Base-by-base conservation (phyloP, 2,888 invertebrate species). In the Caenorhabditis sp. region DNA sequence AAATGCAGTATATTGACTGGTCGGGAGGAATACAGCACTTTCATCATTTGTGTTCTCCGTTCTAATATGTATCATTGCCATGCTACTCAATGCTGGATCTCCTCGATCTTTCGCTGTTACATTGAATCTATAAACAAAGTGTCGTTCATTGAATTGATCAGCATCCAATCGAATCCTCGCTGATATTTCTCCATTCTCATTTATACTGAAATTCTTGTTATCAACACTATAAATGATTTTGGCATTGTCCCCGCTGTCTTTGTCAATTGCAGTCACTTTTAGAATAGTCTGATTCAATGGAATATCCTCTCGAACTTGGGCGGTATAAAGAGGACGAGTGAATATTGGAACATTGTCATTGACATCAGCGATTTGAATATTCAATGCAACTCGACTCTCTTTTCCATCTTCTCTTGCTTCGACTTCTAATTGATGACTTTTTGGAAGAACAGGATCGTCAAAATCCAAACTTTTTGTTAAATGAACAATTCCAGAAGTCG, bases 401-500 rank as follows among this genome's bases (percentile, higher is more conserved):
- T 62, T 56, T 1, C 43, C 36, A 31, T 76, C 71, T 56, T 67
- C 63, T 7, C 57, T 21, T 1, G 68, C 74, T 2, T 61, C 67
- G 50, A 72, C 72, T 31, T 53, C 60, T 21, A 65, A 23, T 58
- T 94, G 93, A 88, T 96, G 97, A 71, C 94, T 93, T 87, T 95
- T 95, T 0, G 95, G 95, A 87, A 96, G 95, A 59, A 95, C 91
- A 76, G 95, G 90, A 89, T 97, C 96, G 90, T 99, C 97, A 88
- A 95, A 97, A 90, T 99, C 97, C 85, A 99, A 90, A 89, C 94
- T 94, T 89, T 96, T 95, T 14, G 95, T 94, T 83, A 97, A 90
- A 89, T 95, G 95, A 23, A 99, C 95, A 84, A 95, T 94, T 65
- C 97, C 96, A 23, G 94, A 93, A 1, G 94, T 93, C 0, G 95